Conservation (phyloP, 2,113 vertebrate species). For the Chionis minor region DNA sequence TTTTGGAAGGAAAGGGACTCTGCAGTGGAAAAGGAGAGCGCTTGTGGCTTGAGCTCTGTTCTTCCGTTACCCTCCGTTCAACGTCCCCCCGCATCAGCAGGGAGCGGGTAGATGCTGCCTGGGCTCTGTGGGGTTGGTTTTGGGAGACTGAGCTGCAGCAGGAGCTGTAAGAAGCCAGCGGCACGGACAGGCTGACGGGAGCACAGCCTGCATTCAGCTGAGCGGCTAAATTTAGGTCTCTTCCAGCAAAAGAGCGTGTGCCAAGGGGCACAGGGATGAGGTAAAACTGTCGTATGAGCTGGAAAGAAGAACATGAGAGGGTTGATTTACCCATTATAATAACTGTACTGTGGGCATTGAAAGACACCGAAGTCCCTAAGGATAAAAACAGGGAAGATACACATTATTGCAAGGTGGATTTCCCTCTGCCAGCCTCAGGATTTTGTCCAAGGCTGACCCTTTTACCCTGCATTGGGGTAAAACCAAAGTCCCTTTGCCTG, state of each 20-base stretch:
- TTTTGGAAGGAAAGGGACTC: background rate
- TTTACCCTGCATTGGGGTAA: too few relatives aligned
- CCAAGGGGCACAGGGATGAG: background rate
- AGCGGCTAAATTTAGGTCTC: slow-evolving; percentile 35
- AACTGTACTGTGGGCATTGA: background rate
- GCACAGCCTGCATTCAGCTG: background rate
- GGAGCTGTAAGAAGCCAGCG: background rate
- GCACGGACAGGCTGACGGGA: background rate
- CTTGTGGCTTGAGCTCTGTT: background rate
- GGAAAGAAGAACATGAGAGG: background rate
- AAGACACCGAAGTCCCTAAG: background rate
- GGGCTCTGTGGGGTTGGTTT: background rate
- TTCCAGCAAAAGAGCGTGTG: background rate
- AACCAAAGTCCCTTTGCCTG: background rate
- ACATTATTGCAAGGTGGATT: background rate
- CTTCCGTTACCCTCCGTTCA: background rate
- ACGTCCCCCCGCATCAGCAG: background rate
- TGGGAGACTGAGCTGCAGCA: background rate
- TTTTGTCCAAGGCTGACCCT: background rate
- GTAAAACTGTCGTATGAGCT: background rate
- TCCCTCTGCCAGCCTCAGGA: background rate
- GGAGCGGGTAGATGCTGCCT: background rate
- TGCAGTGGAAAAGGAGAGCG: background rate
- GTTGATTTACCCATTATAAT: background rate
- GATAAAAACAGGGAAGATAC: background rate